Evolutionary conservation across 2,888 invertebrate species (phyloP), one percentile per base, ranked within the genome.

Genomic region (Chymomyza procnemis): DNA sequence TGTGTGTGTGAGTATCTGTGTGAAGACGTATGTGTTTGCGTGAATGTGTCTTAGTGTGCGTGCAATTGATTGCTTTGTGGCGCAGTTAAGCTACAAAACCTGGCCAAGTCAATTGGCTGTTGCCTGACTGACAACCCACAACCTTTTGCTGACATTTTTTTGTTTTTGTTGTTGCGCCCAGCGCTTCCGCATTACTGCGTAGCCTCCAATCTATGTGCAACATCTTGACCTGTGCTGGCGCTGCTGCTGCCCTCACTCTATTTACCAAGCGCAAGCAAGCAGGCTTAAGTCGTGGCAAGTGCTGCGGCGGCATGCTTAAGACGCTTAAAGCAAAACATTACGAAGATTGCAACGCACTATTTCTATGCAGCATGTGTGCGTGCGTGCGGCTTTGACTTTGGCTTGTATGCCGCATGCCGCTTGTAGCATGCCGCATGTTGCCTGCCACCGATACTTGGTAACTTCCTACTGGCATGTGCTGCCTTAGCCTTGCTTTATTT

Each of bases 271-370:
- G 66, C 73, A 74, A 80, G 74, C 83, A 70, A 58, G 66, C 73
- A 74, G 79, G 74, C 83, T 75, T 56, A 19, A 46, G 12, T 12
- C 16, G 50, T 16, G 8, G 26, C 26, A 16, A 5, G 22, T 19
- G 30, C 41, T 19, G 30, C 41, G 71, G 70, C 69, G 76, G 73
- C 73, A 78, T 69, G 74, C 79, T 69, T 80, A 80, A 80, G 81
- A 76, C 69, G 78, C 75, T 74, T 62, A 62, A 65, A 69, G 73
- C 71, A 74, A 81, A 83, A 85, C 81, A 87, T 87, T 87, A 85
- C 79, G 78, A 75, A 85, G 84, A 85, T 83, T 87, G 78, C 80
- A 81, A 85, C 54, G 63, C 55, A 57, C 46, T 48, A 50, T 34
- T 34, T 52, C 61, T 30, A 19, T 30, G 22, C 47, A 52, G n/a